Evolutionary conservation across 2,113 vertebrate species (phyloP).

Genomic region (Coregonus clupeaformis): DNA sequence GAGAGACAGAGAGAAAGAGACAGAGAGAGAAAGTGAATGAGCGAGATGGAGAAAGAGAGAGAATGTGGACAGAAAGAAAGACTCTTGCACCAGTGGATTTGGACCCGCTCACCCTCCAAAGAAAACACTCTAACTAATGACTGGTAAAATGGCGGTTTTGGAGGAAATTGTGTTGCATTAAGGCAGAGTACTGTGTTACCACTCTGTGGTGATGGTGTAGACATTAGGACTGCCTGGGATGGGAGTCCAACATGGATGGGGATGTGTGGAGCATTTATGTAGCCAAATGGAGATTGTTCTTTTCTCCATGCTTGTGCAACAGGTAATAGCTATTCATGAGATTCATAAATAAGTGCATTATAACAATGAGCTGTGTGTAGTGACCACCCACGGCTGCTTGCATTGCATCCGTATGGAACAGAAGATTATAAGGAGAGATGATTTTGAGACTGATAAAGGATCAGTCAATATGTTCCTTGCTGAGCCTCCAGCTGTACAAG

Average conservation of each 20-base stretch:
- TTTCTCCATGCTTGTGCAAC: constrained; percentile 24
- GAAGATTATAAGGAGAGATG: constrained; percentile 21
- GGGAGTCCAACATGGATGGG: constrained; percentile 8
- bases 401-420: constrained; percentile 10
- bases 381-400: neutral
- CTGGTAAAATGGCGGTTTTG: constrained; percentile 30
- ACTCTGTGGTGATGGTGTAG: constrained; percentile 13
- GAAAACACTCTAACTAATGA: constrained; percentile 50
- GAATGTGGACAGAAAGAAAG: neutral
- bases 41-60: neutral
- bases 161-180: constrained; percentile 53
- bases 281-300: neutral
- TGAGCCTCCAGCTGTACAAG: neutral
- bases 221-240: constrained; percentile 25
- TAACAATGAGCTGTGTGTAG: neutral
- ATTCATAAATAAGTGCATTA: constrained; percentile 1
- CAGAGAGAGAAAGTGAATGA: neutral
- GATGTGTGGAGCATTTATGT: neutral
- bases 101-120: constrained; percentile 19
- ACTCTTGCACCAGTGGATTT: neutral
- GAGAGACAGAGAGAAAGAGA: neutral
- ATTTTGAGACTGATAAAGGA: neutral
- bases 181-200: constrained; percentile 27
- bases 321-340: constrained; percentile 32
- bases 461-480: constrained; percentile 26